phyloP scores from a whole-genome alignment of 2,797 vertebrate species.

The Centropyge bicolor region DNA sequence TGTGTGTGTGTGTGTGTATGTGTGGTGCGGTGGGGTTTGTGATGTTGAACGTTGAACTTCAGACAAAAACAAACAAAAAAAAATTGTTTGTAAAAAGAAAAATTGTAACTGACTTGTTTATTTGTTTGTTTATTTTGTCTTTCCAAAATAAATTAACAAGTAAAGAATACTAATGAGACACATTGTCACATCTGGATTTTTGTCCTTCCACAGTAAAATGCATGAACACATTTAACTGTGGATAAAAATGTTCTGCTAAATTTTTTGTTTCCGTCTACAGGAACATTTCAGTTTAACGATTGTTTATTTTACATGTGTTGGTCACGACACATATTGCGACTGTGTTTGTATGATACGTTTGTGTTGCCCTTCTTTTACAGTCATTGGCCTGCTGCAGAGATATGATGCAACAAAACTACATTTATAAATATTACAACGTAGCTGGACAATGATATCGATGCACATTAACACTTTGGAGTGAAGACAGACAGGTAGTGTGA shows the following conservation, averaged over 20 bases:
- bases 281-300: not conserved
- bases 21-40: not conserved
- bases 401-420: not conserved
- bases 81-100: not conserved
- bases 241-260: not conserved
- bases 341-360: too few species aligned
- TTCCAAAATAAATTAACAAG: not conserved
- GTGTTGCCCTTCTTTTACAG: not conserved
- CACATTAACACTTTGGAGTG: not conserved
- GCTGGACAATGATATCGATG: not conserved
- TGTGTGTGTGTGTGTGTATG: slow-evolving; percentile 3
- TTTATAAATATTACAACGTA: not conserved
- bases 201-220: not conserved
- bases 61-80: slow-evolving; percentile 17
- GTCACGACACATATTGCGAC: too few species aligned
- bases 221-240: not conserved
- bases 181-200: not conserved
- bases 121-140: too few species aligned
- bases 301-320: not conserved
- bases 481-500: not conserved
- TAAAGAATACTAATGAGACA: not conserved
- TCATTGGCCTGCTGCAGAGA: not conserved
- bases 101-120: not conserved
- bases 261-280: not conserved
- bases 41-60: slow-evolving; percentile 33